Evolutionary conservation across 1,140 invertebrate species (phyloP).

Genomic region (Stegodyphus dumicola): DNA sequence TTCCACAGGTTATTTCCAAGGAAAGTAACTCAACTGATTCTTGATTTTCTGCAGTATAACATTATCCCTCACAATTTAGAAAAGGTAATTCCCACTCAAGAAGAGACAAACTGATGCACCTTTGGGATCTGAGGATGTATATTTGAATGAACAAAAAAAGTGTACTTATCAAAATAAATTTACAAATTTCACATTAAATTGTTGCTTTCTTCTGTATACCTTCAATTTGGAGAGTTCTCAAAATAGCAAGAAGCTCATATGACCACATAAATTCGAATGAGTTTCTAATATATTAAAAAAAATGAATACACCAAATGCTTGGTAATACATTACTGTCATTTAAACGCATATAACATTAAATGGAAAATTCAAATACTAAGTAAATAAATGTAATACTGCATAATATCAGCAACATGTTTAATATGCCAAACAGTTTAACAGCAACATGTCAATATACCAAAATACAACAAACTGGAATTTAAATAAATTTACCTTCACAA

Average conservation of each 20-base stretch:
- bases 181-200: conserved; percentile 6
- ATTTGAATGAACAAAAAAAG: neutral
- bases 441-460: neutral
- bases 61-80: conserved; percentile 37
- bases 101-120: neutral
- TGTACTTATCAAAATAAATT: neutral
- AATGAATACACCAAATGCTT: too few species aligned
- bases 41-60: conserved; percentile 58
- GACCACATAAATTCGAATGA: too few species aligned
- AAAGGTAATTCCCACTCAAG: neutral
- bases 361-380: too few species aligned
- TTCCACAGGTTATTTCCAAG: conserved; percentile 53
- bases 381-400: too few species aligned
- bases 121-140: neutral
- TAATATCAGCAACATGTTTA: too few species aligned
- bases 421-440: neutral
- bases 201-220: neutral
- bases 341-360: too few species aligned
- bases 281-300: too few species aligned
- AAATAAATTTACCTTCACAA: neutral
- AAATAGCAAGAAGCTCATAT: too few species aligned
- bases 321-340: too few species aligned
- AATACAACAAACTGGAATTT: neutral
- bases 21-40: conserved; percentile 43
- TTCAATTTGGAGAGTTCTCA: neutral